Percentiles rank a stretch among this genome's conserved stretches.
These are phyloP conservation scores for Brachionus angularis DNA, from an alignment of 1,140 invertebrate genomes.

Conservation along the genomic window DNA sequence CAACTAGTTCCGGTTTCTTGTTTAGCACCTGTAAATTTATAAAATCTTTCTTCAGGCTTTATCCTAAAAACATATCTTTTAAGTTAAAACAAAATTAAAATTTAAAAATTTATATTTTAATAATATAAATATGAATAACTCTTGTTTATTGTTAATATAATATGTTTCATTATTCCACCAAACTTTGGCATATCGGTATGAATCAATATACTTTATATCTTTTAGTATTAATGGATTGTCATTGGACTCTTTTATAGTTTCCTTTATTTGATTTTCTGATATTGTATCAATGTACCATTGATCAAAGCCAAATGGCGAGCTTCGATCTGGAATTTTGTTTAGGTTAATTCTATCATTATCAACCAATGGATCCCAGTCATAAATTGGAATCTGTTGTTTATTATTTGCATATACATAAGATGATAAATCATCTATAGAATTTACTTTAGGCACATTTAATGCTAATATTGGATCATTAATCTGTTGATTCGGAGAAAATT, in stretches of 20 bases:
- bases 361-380: slow-evolving; percentile 39
- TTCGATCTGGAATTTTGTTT: neutral
- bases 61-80: slow-evolving; percentile 40
- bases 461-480: neutral
- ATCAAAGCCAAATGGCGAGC: slow-evolving; percentile 21
- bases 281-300: slow-evolving; percentile 40
- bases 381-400: slow-evolving; percentile 42
- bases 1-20: slow-evolving; percentile 7
- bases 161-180: slow-evolving; percentile 42
- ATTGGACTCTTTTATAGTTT: neutral
- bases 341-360: slow-evolving; percentile 7
- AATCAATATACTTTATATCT: slow-evolving; percentile 23
- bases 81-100: neutral
- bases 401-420: slow-evolving; percentile 1
- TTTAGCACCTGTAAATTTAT: slow-evolving; percentile 24
- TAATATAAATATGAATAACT: neutral
- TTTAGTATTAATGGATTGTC: slow-evolving; percentile 33
- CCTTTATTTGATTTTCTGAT: neutral
- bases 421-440: slow-evolving; percentile 14
- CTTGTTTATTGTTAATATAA: slow-evolving; percentile 1
- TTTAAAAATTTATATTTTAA: neutral
- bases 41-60: slow-evolving; percentile 27
- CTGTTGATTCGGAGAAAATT: no score
- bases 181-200: slow-evolving; percentile 32
- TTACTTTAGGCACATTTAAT: neutral